Evolutionary conservation across 2,113 vertebrate species (phyloP).

Genomic region (Scatophagus argus): DNA sequence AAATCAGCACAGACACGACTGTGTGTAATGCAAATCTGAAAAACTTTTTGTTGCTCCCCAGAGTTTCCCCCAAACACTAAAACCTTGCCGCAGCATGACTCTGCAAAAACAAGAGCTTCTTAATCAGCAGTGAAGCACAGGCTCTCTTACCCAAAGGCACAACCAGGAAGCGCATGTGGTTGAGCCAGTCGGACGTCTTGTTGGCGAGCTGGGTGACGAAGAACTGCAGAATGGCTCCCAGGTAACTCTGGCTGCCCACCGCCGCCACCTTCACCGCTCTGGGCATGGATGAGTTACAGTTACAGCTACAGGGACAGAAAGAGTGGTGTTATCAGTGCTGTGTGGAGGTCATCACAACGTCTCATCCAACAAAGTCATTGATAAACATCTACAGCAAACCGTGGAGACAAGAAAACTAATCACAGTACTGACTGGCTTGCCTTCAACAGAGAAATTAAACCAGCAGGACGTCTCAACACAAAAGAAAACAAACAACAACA

Average conservation of each 20-base stretch:
- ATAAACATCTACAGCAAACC: neutral
- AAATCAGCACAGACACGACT: neutral
- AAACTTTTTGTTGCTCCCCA: neutral
- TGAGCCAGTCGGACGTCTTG: conserved; percentile 93
- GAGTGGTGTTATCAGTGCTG: neutral
- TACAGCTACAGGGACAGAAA: conserved; percentile 83
- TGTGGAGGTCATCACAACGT: neutral
- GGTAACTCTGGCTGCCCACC: conserved; percentile 89
- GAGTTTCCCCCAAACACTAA: neutral
- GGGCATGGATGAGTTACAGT: conserved; percentile 92
- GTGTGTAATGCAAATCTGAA: neutral
- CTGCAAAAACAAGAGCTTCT: neutral
- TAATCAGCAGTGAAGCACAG: neutral
- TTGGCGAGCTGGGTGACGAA: conserved; percentile 91
- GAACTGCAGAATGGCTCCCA: conserved; percentile 90
- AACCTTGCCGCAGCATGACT: neutral
- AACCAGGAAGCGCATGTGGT: conserved; percentile 91
- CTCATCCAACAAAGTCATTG: neutral
- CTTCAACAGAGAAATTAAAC: neutral
- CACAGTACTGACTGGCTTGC: no score
- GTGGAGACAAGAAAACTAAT: neutral
- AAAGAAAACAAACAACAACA: no score
- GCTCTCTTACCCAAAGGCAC: conserved; percentile 87
- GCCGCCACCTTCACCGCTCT: conserved; percentile 90
- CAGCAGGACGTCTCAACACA: neutral